Percentiles rank a stretch among this genome's conserved stretches.
Conservation (phyloP, 2,797 vertebrate genomes). For the Serranus cabrilla region DNA sequence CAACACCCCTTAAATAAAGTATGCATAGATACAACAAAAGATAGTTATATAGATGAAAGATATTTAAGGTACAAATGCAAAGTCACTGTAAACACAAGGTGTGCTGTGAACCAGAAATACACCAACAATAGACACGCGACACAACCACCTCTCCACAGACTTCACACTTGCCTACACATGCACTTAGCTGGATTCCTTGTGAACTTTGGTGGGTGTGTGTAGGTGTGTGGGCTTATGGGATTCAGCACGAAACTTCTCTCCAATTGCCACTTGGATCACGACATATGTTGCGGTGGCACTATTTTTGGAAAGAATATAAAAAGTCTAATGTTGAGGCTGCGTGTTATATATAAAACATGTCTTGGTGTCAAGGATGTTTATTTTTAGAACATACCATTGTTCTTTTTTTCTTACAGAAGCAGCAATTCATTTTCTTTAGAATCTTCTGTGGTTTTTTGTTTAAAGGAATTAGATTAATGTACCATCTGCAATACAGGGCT, state of each 20-base stretch:
- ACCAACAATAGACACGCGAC: conserved; percentile 30
- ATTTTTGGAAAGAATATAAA: background rate
- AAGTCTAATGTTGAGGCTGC: background rate
- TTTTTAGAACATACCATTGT: too few species aligned
- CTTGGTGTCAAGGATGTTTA: background rate
- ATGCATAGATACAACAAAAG: background rate
- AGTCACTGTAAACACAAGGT: background rate
- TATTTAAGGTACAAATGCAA: background rate
- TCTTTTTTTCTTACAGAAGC: background rate
- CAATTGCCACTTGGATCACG: conserved; percentile 32
- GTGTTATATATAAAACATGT: background rate
- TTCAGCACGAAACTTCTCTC: conserved; percentile 39
- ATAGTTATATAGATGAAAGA: background rate
- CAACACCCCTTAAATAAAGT: background rate
- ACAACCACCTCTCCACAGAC: conserved; percentile 57
- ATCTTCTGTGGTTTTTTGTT: too few species aligned
- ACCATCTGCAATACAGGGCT: too few species aligned
- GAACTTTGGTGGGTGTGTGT: conserved; percentile 71
- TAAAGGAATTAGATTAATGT: too few species aligned
- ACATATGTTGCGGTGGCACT: conserved; percentile 12
- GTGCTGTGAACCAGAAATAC: conserved; percentile 27
- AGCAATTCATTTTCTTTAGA: background rate
- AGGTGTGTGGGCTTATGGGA: conserved; percentile 48
- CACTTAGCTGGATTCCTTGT: conserved; percentile 59
- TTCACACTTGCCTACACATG: conserved; percentile 72